A percentile compares a stretch with the other conserved stretches of the same genome.
phyloP scores from a whole-genome alignment of 2,888 invertebrate species.

The Luperina testacea region DNA sequence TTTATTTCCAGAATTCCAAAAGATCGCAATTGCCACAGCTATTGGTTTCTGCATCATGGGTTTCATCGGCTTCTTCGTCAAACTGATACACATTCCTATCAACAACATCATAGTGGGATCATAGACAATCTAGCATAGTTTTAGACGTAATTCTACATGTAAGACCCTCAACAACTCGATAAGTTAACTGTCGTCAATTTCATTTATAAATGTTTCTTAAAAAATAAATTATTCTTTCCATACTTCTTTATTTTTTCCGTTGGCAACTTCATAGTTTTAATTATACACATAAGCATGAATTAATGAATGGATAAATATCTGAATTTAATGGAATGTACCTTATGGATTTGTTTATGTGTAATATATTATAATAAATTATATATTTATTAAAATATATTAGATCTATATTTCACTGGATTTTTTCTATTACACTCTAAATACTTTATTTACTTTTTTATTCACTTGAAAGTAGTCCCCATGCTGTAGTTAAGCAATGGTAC shows the following conservation, averaged over 20 bases:
- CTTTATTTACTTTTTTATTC: not conserved
- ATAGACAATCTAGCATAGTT: slow-evolving; percentile 80
- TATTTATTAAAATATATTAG: slow-evolving; percentile 56
- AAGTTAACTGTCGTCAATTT: slow-evolving; percentile 80
- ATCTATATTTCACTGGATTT: slow-evolving; percentile 47
- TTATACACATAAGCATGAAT: slow-evolving; percentile 47
- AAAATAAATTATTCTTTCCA: slow-evolving; percentile 81
- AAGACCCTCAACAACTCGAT: slow-evolving; percentile 78
- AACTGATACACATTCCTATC: slow-evolving; percentile 99
- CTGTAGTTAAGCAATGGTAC: not conserved
- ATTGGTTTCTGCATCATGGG: slow-evolving; percentile 99
- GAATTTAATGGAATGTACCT: slow-evolving; percentile 38
- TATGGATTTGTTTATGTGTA: slow-evolving; percentile 39
- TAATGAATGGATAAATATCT: slow-evolving; percentile 37
- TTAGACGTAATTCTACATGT: slow-evolving; percentile 79
- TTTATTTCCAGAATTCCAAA: slow-evolving; percentile 97
- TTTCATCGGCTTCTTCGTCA: slow-evolving; percentile 99
- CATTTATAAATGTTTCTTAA: slow-evolving; percentile 75
- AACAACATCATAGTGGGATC: slow-evolving; percentile 98
- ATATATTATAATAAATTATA: not conserved
- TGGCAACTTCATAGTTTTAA: slow-evolving; percentile 33
- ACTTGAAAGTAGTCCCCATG: not conserved
- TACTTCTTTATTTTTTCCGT: slow-evolving; percentile 57
- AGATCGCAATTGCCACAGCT: slow-evolving; percentile 99
- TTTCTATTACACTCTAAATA: slow-evolving; percentile 16